These are phyloP conservation scores for Anticlea derivata DNA, from an alignment of 2,888 invertebrate genomes.

Conservation along the genomic window DNA sequence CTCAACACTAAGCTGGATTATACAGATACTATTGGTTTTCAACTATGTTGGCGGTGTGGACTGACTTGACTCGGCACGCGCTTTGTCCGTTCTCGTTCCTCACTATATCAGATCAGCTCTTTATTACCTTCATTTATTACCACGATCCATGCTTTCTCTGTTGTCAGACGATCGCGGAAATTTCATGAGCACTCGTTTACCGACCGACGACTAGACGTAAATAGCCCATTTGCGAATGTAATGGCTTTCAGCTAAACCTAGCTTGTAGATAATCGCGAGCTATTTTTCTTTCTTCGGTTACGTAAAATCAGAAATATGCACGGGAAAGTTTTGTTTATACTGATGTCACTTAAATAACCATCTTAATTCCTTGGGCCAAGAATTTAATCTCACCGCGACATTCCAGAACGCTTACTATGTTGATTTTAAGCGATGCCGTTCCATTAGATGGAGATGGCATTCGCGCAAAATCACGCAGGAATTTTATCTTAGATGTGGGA, in stretches of 20 bases:
- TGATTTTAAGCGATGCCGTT: slow-evolving; percentile 45
- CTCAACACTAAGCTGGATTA: slow-evolving; percentile 3
- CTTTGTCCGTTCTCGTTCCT: slow-evolving; percentile 39
- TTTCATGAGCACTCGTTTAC: slow-evolving; percentile 36
- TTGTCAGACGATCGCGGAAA: slow-evolving; percentile 46
- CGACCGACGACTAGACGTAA: slow-evolving; percentile 41
- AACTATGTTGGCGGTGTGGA: slow-evolving; percentile 32
- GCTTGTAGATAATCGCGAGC: slow-evolving; percentile 23
- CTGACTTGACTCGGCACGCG: slow-evolving; percentile 30
- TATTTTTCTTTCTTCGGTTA: slow-evolving; percentile 20
- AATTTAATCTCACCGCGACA: slow-evolving; percentile 50
- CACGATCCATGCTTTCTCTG: slow-evolving; percentile 54
- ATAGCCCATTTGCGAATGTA: slow-evolving; percentile 47
- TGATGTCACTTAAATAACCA: slow-evolving; percentile 43
- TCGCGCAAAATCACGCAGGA: slow-evolving; percentile 53
- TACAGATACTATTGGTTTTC: slow-evolving; percentile 10
- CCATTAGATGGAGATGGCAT: slow-evolving; percentile 41
- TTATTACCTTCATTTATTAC: slow-evolving; percentile 56
- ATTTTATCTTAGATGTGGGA: slow-evolving; percentile 59
- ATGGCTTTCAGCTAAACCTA: slow-evolving; percentile 34
- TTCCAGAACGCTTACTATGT: slow-evolving; percentile 54
- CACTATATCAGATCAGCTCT: slow-evolving; percentile 50
- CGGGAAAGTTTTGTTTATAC: slow-evolving; percentile 35
- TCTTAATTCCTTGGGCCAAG: slow-evolving; percentile 41
- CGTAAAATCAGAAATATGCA: slow-evolving; percentile 23